phyloP scores from a whole-genome alignment of 1,140 invertebrate genomes.

The Phymorhynchus buccinoides region DNA sequence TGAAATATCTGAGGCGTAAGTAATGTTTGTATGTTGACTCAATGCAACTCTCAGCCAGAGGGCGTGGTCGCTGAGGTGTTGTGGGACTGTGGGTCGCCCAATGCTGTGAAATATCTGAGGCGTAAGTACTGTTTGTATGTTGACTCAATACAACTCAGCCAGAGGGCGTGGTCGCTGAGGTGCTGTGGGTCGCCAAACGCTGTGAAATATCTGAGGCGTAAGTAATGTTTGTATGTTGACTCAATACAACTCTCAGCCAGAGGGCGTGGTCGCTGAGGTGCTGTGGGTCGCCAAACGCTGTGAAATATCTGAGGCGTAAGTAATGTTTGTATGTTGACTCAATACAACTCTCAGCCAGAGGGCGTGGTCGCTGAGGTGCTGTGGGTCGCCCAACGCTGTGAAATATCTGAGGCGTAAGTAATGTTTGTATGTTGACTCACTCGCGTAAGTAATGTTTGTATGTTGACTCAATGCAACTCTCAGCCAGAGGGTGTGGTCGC shows the following conservation, averaged over 20 bases:
- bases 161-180: background rate
- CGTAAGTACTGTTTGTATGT: background rate
- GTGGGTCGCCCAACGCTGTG: slow-evolving; percentile 26
- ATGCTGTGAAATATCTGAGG: slow-evolving; percentile 30
- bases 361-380: background rate
- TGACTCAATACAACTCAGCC: background rate
- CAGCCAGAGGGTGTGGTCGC: too few species aligned
- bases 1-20: slow-evolving; percentile 29
- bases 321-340: background rate
- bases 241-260: background rate
- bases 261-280: background rate
- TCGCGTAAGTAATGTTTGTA: too few species aligned
- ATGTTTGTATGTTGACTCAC: too few species aligned
- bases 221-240: background rate
- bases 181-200: slow-evolving; percentile 27
- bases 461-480: background rate
- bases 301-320: slow-evolving; percentile 29
- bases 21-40: background rate
- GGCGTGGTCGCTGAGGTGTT: background rate
- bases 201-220: slow-evolving; percentile 26
- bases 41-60: slow-evolving; percentile 16
- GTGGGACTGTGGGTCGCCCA: slow-evolving; percentile 32
- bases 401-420: slow-evolving; percentile 30
- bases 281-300: slow-evolving; percentile 22
- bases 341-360: slow-evolving; percentile 14